phyloP scores from a whole-genome alignment of 2,113 vertebrate species.

The Pongo abelii region DNA sequence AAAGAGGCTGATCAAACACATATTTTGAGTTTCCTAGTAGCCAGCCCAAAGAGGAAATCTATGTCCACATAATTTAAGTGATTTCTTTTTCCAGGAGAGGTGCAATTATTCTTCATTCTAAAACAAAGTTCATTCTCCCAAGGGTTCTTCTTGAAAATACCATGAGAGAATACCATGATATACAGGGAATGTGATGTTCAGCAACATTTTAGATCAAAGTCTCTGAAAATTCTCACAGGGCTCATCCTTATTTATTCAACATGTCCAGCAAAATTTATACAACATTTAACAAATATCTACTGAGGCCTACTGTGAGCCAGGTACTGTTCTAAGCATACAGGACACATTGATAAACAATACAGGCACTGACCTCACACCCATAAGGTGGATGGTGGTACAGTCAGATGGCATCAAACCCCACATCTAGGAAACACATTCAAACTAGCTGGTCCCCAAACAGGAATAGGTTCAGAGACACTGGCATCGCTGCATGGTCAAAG shows the following conservation, averaged over 20 bases:
- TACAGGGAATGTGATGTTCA: background rate
- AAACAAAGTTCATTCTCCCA: background rate
- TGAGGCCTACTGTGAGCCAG: background rate
- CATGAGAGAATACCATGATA: background rate
- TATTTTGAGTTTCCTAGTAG: background rate
- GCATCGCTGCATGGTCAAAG: too few species aligned
- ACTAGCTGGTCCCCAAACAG: too few species aligned
- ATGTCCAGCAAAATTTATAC: background rate
- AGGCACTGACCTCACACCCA: background rate
- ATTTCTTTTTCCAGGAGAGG: background rate
- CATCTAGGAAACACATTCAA: background rate
- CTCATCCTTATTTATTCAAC: background rate
- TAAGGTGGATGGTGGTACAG: background rate
- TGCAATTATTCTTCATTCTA: background rate
- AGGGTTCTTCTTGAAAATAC: background rate
- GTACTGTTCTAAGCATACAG: background rate
- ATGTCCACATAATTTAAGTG: background rate
- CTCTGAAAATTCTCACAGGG: background rate
- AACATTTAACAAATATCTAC: background rate
- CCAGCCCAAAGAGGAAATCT: background rate
- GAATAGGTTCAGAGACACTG: too few species aligned
- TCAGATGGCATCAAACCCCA: background rate
- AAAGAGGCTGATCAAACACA: background rate
- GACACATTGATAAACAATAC: background rate
- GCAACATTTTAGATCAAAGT: background rate